Percentiles rank a stretch among this genome's conserved stretches.
phyloP scores from a whole-genome alignment of 2,888 invertebrate species.

The Leptinotarsa haldemani region DNA sequence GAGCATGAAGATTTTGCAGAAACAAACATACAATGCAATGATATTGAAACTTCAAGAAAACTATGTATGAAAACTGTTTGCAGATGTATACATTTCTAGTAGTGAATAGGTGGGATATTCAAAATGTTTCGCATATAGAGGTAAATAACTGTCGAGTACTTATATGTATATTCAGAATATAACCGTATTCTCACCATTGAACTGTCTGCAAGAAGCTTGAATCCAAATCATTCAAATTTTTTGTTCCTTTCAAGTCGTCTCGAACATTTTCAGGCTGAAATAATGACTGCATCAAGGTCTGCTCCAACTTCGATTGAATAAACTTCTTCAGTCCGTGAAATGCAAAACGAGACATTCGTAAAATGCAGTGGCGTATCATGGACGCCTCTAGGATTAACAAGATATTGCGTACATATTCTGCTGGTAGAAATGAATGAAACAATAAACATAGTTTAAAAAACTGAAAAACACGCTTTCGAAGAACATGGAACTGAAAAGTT shows the following conservation, averaged over 20 bases:
- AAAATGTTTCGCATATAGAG: not conserved
- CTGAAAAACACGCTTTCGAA: too few relatives aligned
- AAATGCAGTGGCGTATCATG: not conserved
- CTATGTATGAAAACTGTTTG: not conserved
- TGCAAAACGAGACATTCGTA: constrained; percentile 16
- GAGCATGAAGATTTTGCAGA: too few relatives aligned
- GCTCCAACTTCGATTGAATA: constrained; percentile 15
- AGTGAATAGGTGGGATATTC: constrained; percentile 12
- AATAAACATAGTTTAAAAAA: too few relatives aligned
- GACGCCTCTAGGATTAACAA: too few relatives aligned
- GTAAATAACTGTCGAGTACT: constrained; percentile 10
- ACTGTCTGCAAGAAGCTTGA: constrained; percentile 24
- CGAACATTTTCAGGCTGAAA: constrained; percentile 14
- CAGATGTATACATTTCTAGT: not conserved
- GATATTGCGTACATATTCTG: too few relatives aligned
- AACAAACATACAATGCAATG: too few relatives aligned
- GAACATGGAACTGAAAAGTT: too few relatives aligned
- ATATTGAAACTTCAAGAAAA: not conserved
- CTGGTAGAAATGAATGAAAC: too few relatives aligned
- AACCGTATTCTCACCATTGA: constrained; percentile 26
- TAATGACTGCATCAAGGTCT: constrained; percentile 20
- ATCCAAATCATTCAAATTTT: constrained; percentile 27
- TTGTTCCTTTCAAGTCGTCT: constrained; percentile 17
- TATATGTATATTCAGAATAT: constrained; percentile 24
- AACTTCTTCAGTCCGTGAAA: constrained; percentile 7